Percentiles rank a stretch among this genome's conserved stretches.
Conservation (phyloP, 2,797 vertebrate species). For the Xenops minutus region DNA sequence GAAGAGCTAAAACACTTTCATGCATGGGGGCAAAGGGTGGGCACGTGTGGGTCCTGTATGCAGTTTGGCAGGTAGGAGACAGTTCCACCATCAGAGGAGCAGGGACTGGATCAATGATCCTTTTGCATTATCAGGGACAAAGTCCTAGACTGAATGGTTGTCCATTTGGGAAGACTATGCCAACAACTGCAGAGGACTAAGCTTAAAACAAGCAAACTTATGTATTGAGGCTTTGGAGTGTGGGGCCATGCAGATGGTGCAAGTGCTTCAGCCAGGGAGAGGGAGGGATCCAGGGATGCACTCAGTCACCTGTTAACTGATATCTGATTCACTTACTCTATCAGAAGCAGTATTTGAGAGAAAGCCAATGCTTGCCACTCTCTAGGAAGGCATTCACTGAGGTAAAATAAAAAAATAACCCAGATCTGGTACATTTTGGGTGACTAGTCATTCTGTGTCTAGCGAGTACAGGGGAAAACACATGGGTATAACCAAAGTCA, state of each 20-base stretch:
- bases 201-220: neutral
- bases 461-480: neutral
- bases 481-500: neutral
- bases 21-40: neutral
- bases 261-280: neutral
- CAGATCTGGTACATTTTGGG: neutral
- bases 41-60: rapidly evolving
- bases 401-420: neutral
- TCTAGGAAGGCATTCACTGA: neutral
- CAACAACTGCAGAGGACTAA: neutral
- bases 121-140: neutral
- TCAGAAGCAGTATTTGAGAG: neutral
- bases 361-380: neutral
- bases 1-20: neutral
- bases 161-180: neutral
- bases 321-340: neutral
- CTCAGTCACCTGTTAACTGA: neutral
- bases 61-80: neutral
- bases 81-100: neutral
- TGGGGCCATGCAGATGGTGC: neutral
- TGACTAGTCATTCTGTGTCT: neutral
- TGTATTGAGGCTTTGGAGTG: neutral
- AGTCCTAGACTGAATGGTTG: neutral
- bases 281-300: neutral
- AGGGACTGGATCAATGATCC: neutral